Conservation (phyloP, 2,888 invertebrate species). For the Cosmia pyralina region DNA sequence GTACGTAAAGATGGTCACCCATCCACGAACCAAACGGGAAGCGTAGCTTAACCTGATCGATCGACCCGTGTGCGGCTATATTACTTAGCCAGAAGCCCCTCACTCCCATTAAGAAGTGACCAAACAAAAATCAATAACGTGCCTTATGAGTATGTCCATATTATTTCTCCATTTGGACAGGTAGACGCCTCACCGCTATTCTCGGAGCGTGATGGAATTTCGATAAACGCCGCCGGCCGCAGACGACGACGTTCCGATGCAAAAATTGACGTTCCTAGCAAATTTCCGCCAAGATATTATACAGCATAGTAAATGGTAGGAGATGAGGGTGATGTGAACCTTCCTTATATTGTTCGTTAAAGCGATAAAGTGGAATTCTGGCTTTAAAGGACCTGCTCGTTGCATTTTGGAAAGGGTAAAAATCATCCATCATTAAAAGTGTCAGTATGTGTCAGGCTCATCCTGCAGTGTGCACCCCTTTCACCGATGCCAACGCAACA, state of each 20-base stretch:
- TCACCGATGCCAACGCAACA: slow-evolving; percentile 9
- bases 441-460: slow-evolving; percentile 3
- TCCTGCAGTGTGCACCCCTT: slow-evolving; percentile 18
- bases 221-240: slow-evolving; percentile 65
- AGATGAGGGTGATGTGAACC: slow-evolving; percentile 32
- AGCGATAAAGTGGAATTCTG: slow-evolving; percentile 20
- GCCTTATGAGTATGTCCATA: slow-evolving; percentile 31
- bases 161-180: slow-evolving; percentile 57
- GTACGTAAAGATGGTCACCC: too few species aligned
- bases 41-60: too few species aligned
- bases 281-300: slow-evolving; percentile 50
- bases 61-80: too few species aligned
- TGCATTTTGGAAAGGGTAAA: slow-evolving; percentile 12
- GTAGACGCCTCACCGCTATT: slow-evolving; percentile 49
- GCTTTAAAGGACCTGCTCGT: slow-evolving; percentile 11
- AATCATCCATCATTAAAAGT: slow-evolving; percentile 3
- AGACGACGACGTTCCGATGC: slow-evolving; percentile 69
- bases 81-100: not conserved
- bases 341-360: slow-evolving; percentile 13
- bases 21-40: too few species aligned
- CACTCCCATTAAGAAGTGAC: not conserved
- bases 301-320: slow-evolving; percentile 44
- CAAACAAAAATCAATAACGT: slow-evolving; percentile 33
- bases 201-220: slow-evolving; percentile 67
- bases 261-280: slow-evolving; percentile 71